Evolutionary conservation across 2,113 vertebrate genomes (phyloP).

Genomic region (Etheostoma cragini): DNA sequence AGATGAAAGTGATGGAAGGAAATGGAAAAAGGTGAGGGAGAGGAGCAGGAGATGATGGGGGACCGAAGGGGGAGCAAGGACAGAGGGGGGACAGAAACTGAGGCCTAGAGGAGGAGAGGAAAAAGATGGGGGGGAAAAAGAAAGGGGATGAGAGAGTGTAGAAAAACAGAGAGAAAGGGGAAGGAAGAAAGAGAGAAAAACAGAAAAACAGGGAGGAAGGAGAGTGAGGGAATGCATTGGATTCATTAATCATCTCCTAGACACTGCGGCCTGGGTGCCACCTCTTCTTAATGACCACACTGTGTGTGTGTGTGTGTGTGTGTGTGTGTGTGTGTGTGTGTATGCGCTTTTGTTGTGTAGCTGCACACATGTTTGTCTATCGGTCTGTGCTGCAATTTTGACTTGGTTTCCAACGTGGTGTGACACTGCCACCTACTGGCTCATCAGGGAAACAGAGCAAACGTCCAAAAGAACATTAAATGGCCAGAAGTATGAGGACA

Average conservation of each 20-base stretch:
- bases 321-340: constrained; percentile 35
- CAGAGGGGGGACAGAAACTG: neutral
- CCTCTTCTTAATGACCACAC: constrained; percentile 60
- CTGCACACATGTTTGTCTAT: neutral
- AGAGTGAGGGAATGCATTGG: constrained; percentile 32
- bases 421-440: constrained; percentile 69
- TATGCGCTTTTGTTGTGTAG: neutral
- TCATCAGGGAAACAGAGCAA: accelerated
- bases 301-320: constrained; percentile 40
- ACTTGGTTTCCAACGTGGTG: neutral
- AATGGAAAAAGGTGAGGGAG: neutral
- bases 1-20: constrained; percentile 38
- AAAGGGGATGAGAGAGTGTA: neutral
- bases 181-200: neutral
- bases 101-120: neutral
- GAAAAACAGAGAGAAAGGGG: neutral
- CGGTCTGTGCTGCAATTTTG: neutral
- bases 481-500: neutral
- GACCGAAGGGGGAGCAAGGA: neutral
- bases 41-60: neutral
- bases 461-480: neutral
- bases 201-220: constrained; percentile 22
- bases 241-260: constrained; percentile 73
- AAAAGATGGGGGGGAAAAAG: neutral
- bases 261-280: constrained; percentile 52